These are phyloP conservation scores for Eustalomyia histrio DNA, from an alignment of 2,888 invertebrate genomes.

Conservation along the genomic window DNA sequence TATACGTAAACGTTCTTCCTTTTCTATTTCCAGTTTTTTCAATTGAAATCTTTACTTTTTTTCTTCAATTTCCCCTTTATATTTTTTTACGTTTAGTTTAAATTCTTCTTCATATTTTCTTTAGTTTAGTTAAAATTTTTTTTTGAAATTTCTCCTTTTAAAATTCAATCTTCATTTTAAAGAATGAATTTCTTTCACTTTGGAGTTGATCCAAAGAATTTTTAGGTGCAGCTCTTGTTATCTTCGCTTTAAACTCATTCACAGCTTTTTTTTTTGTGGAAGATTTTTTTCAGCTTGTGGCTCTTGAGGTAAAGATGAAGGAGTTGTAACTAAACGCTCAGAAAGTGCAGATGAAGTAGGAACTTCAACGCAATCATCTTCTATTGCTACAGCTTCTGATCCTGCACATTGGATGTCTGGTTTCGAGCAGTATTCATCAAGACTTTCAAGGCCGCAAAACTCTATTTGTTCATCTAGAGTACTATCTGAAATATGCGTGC, in stretches of 20 bases:
- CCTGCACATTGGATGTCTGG: too few relatives aligned
- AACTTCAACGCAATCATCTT: not conserved
- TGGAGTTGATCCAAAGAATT: conserved; percentile 13
- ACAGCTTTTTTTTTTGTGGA: not conserved
- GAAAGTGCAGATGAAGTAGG: not conserved
- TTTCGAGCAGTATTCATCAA: too few relatives aligned
- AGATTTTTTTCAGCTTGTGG: too few relatives aligned
- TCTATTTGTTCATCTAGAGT: too few relatives aligned
- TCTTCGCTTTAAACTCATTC: conserved; percentile 12
- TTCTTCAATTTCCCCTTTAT: conserved; percentile 22
- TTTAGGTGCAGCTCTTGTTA: conserved; percentile 18
- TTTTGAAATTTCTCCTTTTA: conserved; percentile 18
- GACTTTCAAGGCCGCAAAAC: too few relatives aligned
- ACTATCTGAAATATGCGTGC: too few relatives aligned
- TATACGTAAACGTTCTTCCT: conserved; percentile 1
- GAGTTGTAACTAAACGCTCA: not conserved
- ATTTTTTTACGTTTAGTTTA: too few relatives aligned
- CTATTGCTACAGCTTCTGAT: too few relatives aligned
- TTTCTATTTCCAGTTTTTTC: conserved; percentile 35
- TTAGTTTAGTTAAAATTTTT: conserved; percentile 9
- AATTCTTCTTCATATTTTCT: too few relatives aligned
- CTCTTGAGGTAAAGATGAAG: not conserved
- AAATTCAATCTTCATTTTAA: conserved; percentile 15
- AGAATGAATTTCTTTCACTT: not conserved
- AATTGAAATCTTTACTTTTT: conserved; percentile 17